Evolutionary conservation across 2,113 vertebrate genomes (phyloP).

Genomic region (Monopterus albus): DNA sequence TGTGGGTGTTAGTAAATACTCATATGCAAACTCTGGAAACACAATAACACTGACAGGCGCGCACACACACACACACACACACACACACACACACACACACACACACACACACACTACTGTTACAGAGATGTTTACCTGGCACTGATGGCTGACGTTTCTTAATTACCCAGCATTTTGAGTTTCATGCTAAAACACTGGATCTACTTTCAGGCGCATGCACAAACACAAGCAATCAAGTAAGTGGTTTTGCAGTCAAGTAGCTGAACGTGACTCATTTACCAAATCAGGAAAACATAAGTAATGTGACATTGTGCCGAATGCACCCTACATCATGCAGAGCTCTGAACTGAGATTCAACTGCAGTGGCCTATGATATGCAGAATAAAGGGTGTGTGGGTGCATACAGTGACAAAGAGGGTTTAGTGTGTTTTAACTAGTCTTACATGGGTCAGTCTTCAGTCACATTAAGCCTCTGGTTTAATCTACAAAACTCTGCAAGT

Average conservation of each 20-base stretch:
- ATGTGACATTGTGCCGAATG: constrained; percentile 1
- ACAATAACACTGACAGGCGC: too few species aligned
- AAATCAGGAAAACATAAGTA: constrained; percentile 12
- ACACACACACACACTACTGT: not conserved
- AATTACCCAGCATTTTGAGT: not conserved
- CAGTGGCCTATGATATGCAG: constrained; percentile 18
- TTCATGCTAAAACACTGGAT: not conserved
- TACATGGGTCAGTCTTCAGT: constrained; percentile 3
- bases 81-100: too few species aligned
- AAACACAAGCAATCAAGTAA: not conserved
- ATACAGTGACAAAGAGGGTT: not conserved
- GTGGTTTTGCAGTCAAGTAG: not conserved
- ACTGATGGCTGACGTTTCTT: not conserved
- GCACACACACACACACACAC: too few species aligned
- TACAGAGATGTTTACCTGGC: not conserved
- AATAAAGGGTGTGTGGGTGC: not conserved
- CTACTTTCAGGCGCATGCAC: not conserved
- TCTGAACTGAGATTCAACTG: constrained; percentile 1
- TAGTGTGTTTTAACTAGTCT: constrained; percentile 18
- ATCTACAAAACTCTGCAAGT: not conserved
- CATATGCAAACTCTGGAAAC: too few species aligned
- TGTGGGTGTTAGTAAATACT: too few species aligned
- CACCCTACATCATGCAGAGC: not conserved
- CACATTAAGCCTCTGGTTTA: constrained; percentile 9
- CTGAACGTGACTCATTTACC: constrained; percentile 16